Evolutionary conservation across 2,888 invertebrate genomes (phyloP).

Genomic region (Congeria kusceri): DNA sequence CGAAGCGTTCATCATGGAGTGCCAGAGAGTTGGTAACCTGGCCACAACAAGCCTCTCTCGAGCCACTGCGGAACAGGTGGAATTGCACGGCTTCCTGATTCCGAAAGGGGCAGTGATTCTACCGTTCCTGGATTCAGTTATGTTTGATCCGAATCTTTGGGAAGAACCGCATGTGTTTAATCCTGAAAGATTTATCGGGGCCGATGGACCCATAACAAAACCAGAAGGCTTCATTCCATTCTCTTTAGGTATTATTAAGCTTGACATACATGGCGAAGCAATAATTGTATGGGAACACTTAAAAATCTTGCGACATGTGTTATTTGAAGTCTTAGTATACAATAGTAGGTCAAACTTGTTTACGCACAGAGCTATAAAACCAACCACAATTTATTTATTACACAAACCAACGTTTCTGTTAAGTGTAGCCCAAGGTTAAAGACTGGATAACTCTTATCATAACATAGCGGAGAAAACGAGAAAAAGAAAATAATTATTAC

Average conservation of each 20-base stretch:
- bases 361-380: too few relatives aligned
- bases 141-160: slow-evolving; percentile 28
- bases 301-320: too few relatives aligned
- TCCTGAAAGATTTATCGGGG: slow-evolving; percentile 20
- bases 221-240: slow-evolving; percentile 13
- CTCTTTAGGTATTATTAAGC: neutral
- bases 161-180: slow-evolving; percentile 22
- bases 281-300: too few relatives aligned
- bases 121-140: slow-evolving; percentile 24
- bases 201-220: slow-evolving; percentile 1
- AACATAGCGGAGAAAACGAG: too few relatives aligned
- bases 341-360: too few relatives aligned
- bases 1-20: slow-evolving; percentile 27
- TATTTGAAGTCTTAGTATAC: too few relatives aligned
- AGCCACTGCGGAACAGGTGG: neutral
- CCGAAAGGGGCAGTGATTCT: slow-evolving; percentile 23
- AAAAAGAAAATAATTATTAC: too few relatives aligned
- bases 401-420: too few relatives aligned
- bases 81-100: slow-evolving; percentile 18
- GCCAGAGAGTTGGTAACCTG: neutral
- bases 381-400: too few relatives aligned
- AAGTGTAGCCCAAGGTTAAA: too few relatives aligned
- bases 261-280: too few relatives aligned
- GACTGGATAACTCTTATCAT: too few relatives aligned
- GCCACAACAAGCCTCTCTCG: neutral